Conservation (phyloP, 2,113 vertebrate species). For the Tychaedon coryphoeus region DNA sequence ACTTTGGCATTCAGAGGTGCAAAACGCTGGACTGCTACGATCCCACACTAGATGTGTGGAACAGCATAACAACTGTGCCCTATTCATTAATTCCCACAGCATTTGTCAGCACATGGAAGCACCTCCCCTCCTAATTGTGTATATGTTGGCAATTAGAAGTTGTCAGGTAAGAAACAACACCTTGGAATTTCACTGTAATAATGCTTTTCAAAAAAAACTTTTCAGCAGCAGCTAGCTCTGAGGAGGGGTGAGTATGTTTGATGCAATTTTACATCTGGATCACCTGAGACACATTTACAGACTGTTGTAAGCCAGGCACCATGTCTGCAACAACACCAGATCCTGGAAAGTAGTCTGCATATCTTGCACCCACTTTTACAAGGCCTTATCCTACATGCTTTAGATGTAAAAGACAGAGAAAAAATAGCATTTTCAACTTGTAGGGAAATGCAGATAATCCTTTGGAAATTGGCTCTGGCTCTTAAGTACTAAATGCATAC, state of each 20-base stretch:
- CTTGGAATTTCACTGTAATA: neutral
- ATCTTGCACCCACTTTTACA: neutral
- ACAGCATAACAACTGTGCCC: constrained; percentile 83
- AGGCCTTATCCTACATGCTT: neutral
- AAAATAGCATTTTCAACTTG: neutral
- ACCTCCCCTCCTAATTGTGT: constrained; percentile 77
- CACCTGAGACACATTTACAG: accelerated
- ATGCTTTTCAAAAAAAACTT: neutral
- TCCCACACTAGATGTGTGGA: constrained; percentile 79
- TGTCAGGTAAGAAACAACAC: constrained; percentile 65
- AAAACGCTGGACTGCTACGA: constrained; percentile 84
- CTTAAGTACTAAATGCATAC: neutral
- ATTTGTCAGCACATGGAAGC: constrained; percentile 85
- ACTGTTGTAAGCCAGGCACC: neutral
- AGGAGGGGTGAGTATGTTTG: neutral
- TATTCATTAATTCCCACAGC: constrained; percentile 82
- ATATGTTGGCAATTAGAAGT: neutral
- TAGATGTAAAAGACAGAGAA: neutral
- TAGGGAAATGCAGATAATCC: neutral
- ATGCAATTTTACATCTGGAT: neutral
- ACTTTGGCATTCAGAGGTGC: constrained; percentile 84
- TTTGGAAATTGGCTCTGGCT: neutral
- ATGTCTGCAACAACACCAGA: neutral
- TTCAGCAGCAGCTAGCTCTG: neutral
- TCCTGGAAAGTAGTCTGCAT: neutral